Conservation (phyloP, 2,113 vertebrate genomes). For the Sapajus apella region DNA sequence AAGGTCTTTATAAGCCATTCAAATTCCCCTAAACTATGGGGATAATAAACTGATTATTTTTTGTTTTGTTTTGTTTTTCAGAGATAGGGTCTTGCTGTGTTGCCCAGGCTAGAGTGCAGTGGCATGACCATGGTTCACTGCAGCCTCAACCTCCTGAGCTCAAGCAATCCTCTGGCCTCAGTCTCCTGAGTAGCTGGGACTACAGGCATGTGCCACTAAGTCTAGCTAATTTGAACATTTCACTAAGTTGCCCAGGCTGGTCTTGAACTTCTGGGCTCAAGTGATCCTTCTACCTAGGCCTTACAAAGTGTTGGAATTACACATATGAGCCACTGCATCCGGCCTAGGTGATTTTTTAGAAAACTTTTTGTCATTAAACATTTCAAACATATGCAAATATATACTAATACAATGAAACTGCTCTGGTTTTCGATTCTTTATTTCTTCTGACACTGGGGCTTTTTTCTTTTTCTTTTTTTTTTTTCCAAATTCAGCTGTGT, state of each 20-base stretch:
- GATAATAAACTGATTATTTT: background rate
- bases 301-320: background rate
- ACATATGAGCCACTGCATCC: background rate
- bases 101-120: background rate
- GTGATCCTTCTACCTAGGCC: background rate
- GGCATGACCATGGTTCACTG: background rate
- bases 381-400: constrained; percentile 26
- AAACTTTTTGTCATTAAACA: background rate
- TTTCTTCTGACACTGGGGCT: too few relatives aligned
- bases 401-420: background rate
- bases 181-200: background rate
- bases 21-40: background rate
- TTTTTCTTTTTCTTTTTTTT: too few relatives aligned
- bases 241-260: background rate
- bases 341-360: background rate
- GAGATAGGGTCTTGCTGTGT: background rate
- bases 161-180: background rate
- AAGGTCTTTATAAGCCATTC: constrained; percentile 27
- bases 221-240: background rate
- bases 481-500: too few relatives aligned
- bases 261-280: background rate
- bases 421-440: too few relatives aligned
- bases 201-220: background rate
- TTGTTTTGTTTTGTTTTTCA: background rate
- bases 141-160: background rate